Evolutionary conservation across 1,140 invertebrate species (phyloP), one percentile per base, ranked within the genome.

Genomic region (Marisa cornuarietis): DNA sequence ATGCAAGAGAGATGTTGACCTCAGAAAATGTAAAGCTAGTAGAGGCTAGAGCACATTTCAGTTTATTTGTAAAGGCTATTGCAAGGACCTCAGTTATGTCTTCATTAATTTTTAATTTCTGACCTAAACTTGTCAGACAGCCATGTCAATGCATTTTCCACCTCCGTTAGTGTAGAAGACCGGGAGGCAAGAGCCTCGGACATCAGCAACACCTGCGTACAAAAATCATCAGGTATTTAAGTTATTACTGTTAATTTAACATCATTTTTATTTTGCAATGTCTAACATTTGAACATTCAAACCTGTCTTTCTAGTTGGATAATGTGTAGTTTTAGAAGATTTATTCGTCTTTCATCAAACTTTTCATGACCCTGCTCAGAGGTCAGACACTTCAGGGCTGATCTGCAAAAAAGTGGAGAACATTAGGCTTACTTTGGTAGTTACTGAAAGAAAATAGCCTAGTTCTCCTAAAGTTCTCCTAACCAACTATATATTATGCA

Each of bases 241-340:
- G 16, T 58, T 58, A 58, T 58, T 1, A 14, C 4, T 58, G 11
- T 58, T 11, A 58, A 58, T 58, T 58, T 58, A 58, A 1, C 22
- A 22, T 26, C 52, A 16, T 16, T 61, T 26, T 74, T 18, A 22
- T 58, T 49, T 74, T n/a, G 22, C 20, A 26, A 22, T 63, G 20
- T 11, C 31, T 42, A 42, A 42, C 31, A n/a, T 13, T 16, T 76
- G 49, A 26, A 31, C n/a, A 69, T 31, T 68, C 58, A 4, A 80
- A 89, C 88, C 85, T 90, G 89, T 88, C 88, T 86, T 80, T 90
- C 88, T 6, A 90, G 80, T 71, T 90, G 89, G 71, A 90, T 88
- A 10, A 89, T 79, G 61, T 90, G 89, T 68, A 87, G 83, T 81
- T 90, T 90, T 13, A 90, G 72, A 31, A 89, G 62, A 76, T 86